A percentile compares a stretch with the other conserved stretches of the same genome.
Conservation (phyloP, 2,797 vertebrate genomes). For the Sebastes hopkinsi region DNA sequence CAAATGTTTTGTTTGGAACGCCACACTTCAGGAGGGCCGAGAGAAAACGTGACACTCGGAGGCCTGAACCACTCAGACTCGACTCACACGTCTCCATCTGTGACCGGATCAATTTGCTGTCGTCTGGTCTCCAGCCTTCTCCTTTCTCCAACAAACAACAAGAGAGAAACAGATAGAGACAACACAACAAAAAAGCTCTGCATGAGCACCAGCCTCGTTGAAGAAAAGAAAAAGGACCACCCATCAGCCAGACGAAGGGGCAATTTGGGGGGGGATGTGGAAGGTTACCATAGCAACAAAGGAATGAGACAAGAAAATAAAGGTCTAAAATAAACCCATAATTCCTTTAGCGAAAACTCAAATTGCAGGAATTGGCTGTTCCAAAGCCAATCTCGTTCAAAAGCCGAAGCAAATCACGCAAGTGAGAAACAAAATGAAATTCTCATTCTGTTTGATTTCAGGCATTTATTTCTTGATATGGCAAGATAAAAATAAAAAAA, state of each 20-base stretch:
- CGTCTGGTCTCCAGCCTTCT: conserved; percentile 44
- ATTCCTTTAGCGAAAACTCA: conserved; percentile 72
- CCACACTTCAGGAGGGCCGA: conserved; percentile 28
- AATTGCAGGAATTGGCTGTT: conserved; percentile 69
- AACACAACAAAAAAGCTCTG: conserved; percentile 27
- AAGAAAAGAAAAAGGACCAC: conserved; percentile 64
- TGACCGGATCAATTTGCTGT: conserved; percentile 49
- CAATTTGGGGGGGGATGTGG: conserved; percentile 74
- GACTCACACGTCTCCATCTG: conserved; percentile 57
- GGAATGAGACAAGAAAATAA: conserved; percentile 77
- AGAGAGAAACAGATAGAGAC: neutral
- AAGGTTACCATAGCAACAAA: conserved; percentile 86
- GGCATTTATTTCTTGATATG: conserved; percentile 66
- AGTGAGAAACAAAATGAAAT: conserved; percentile 49
- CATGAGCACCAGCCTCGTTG: conserved; percentile 35
- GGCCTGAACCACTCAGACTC: conserved; percentile 52
- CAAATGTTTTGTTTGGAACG: conserved; percentile 45
- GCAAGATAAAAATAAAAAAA: conserved; percentile 27
- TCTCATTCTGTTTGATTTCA: conserved; percentile 57
- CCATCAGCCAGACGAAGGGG: conserved; percentile 70
- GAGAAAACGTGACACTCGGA: conserved; percentile 52
- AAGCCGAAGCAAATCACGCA: conserved; percentile 54
- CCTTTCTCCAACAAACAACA: conserved; percentile 22
- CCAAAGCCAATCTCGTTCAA: conserved; percentile 52
- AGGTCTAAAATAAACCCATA: conserved; percentile 77